phyloP scores from a whole-genome alignment of 2,113 vertebrate genomes.

The Aix galericulata region DNA sequence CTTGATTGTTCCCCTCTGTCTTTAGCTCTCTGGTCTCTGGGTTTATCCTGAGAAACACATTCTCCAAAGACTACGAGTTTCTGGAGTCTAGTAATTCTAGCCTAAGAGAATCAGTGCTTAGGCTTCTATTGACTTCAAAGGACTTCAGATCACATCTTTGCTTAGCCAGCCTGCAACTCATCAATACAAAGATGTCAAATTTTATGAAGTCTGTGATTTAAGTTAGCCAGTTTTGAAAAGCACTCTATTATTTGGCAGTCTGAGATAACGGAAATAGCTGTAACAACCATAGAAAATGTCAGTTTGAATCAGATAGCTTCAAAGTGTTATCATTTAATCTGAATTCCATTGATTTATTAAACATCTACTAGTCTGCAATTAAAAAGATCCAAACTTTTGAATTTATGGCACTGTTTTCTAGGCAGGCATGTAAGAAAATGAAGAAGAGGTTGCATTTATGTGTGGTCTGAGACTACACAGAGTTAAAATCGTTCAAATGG shows the following conservation, averaged over 20 bases:
- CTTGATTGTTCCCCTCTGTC: not conserved
- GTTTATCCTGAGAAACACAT: not conserved
- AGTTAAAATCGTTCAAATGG: not conserved
- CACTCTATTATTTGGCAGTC: not conserved
- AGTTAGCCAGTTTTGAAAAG: not conserved
- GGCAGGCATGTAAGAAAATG: not conserved
- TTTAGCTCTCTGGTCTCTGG: not conserved
- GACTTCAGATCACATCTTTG: not conserved
- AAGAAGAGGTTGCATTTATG: not conserved
- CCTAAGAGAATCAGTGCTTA: not conserved
- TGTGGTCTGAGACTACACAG: not conserved
- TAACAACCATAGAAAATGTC: not conserved
- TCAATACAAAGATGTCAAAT: not conserved
- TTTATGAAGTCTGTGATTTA: not conserved
- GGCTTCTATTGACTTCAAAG: not conserved
- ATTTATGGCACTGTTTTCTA: not conserved
- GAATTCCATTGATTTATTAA: constrained; percentile 22
- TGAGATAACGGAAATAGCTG: not conserved
- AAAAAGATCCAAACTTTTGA: not conserved
- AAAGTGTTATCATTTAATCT: not conserved
- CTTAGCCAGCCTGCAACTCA: not conserved
- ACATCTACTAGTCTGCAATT: not conserved
- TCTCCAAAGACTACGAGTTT: not conserved
- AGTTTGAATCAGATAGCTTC: not conserved
- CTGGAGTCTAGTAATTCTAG: not conserved